Conservation (phyloP, 1,140 invertebrate genomes). For the Bathynomus jamesi region DNA sequence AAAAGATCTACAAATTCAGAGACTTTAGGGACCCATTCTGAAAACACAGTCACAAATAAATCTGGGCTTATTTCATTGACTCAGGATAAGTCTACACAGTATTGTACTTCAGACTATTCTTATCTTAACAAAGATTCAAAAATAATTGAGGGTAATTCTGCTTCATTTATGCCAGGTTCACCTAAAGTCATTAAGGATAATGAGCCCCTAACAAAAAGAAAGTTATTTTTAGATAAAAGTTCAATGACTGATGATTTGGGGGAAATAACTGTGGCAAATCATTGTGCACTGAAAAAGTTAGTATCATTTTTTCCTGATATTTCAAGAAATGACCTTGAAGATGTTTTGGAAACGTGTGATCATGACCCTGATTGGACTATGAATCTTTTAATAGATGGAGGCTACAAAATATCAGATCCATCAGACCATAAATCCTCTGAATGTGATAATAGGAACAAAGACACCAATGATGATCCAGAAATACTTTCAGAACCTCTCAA, state of each 20-base stretch:
- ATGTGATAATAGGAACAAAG: background rate
- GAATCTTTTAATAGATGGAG: conserved; percentile 12
- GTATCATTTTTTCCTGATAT: conserved; percentile 11
- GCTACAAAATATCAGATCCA: conserved; percentile 4
- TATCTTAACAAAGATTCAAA: no score
- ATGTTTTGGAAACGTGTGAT: conserved; percentile 6
- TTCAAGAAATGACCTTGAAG: background rate
- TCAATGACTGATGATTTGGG: conserved; percentile 7
- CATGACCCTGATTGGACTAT: conserved; percentile 11
- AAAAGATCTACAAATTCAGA: no score
- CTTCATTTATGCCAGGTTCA: no score
- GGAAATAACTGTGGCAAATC: background rate
- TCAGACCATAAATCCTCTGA: background rate
- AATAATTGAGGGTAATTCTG: no score
- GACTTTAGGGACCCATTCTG: no score
- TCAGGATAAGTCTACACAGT: no score
- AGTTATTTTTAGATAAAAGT: conserved; percentile 9
- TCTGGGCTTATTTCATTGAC: no score
- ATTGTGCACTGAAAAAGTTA: background rate
- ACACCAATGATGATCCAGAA: background rate
- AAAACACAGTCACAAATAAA: no score
- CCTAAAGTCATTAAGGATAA: no score
- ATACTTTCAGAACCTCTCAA: no score
- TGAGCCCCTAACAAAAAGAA: no score
- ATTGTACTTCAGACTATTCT: no score